Evolutionary conservation across 2,888 invertebrate genomes (phyloP).

Genomic region (Athetis lepigone): DNA sequence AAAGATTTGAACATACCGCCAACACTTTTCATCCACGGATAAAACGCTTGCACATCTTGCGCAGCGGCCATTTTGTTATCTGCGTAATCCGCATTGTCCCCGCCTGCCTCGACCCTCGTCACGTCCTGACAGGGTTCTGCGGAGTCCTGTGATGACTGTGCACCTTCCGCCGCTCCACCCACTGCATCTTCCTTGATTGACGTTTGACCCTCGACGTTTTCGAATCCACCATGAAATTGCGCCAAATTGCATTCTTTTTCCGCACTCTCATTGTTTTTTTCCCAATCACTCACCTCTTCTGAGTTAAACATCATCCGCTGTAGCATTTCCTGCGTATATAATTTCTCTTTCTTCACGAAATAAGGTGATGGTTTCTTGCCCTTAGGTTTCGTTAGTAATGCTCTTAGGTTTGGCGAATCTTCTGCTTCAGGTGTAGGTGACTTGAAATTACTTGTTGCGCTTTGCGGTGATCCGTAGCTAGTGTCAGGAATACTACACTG

Average conservation of each 20-base stretch:
- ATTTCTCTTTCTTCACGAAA: constrained; percentile 76
- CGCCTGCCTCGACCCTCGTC: constrained; percentile 88
- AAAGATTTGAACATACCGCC: constrained; percentile 76
- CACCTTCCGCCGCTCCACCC: constrained; percentile 82
- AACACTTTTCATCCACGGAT: constrained; percentile 91
- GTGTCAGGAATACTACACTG: constrained; percentile 81
- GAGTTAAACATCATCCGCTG: constrained; percentile 77
- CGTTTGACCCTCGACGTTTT: constrained; percentile 77
- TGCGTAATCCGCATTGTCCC: constrained; percentile 83
- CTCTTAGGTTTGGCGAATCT: constrained; percentile 91
- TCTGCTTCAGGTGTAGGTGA: constrained; percentile 76
- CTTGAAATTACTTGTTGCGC: constrained; percentile 76
- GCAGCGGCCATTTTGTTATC: constrained; percentile 86
- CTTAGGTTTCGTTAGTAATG: constrained; percentile 86
- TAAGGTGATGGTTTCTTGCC: constrained; percentile 75
- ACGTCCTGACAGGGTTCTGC: constrained; percentile 83
- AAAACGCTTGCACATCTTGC: constrained; percentile 81
- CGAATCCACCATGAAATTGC: constrained; percentile 87
- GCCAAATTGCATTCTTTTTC: constrained; percentile 83
- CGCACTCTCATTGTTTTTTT: constrained; percentile 78
- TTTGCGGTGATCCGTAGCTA: constrained; percentile 83
- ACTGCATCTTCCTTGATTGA: constrained; percentile 81
- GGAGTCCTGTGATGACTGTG: constrained; percentile 81
- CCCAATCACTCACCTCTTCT: constrained; percentile 76
- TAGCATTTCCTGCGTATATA: constrained; percentile 75